Evolutionary conservation across 2,888 invertebrate genomes (phyloP).

Genomic region (Euzophera pinguis): DNA sequence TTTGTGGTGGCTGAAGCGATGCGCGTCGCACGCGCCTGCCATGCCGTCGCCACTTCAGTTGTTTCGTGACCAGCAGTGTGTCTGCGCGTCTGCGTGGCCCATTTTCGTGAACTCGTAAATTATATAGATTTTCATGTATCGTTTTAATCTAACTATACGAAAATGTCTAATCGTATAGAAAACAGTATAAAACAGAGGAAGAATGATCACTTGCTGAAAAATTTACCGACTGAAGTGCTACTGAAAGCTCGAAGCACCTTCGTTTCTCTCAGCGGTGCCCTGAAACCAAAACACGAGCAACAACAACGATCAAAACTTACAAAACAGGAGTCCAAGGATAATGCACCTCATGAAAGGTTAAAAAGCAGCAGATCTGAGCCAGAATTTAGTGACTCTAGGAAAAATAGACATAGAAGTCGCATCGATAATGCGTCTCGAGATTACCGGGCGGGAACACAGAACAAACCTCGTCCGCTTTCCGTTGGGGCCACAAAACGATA

Average conservation of each 20-base stretch:
- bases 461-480: slow-evolving; percentile 62
- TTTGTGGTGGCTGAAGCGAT: slow-evolving; percentile 65
- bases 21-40: slow-evolving; percentile 61
- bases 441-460: slow-evolving; percentile 30
- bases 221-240: slow-evolving; percentile 66
- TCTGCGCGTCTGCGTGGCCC: slow-evolving; percentile 49
- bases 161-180: slow-evolving; percentile 68
- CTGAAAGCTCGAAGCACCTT: slow-evolving; percentile 67
- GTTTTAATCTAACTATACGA: slow-evolving; percentile 16
- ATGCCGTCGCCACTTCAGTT: slow-evolving; percentile 62
- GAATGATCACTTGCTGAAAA: slow-evolving; percentile 67
- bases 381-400: slow-evolving; percentile 57
- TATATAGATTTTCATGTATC: not conserved
- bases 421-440: slow-evolving; percentile 40
- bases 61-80: slow-evolving; percentile 49
- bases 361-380: slow-evolving; percentile 64
- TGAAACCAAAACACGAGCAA: slow-evolving; percentile 64
- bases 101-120: slow-evolving; percentile 23
- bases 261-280: slow-evolving; percentile 64
- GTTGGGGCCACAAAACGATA: slow-evolving; percentile 60
- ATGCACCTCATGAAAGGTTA: slow-evolving; percentile 58
- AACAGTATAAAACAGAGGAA: slow-evolving; percentile 51
- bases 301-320: slow-evolving; percentile 39
- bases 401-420: slow-evolving; percentile 57
- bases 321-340: slow-evolving; percentile 72